Evolutionary conservation across 2,113 vertebrate genomes (phyloP).

Genomic region (Chiloscyllium plagiosum): DNA sequence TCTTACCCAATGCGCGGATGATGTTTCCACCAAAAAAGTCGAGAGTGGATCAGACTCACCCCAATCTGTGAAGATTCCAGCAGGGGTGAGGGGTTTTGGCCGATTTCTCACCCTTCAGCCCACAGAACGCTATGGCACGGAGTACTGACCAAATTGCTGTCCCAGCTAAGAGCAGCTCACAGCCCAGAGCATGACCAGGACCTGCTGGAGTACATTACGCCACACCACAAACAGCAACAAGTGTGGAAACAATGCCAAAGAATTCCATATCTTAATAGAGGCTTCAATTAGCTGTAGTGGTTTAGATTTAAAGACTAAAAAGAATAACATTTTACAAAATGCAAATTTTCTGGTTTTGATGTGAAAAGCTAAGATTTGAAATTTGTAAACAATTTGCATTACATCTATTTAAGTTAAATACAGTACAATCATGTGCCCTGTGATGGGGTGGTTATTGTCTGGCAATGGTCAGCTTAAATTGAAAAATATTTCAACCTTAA

Average conservation of each 20-base stretch:
- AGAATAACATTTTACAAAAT: neutral
- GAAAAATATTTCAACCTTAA: neutral
- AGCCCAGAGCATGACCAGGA: too few species aligned
- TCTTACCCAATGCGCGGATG: neutral
- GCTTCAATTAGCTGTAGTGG: neutral
- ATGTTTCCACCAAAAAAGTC: neutral
- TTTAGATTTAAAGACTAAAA: neutral
- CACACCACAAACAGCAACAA: neutral
- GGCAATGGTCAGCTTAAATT: neutral
- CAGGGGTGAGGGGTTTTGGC: too few species aligned
- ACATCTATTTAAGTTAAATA: neutral
- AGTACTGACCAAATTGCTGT: neutral
- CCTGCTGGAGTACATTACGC: neutral
- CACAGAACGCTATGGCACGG: neutral
- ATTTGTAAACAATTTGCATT: slow-evolving; percentile 6
- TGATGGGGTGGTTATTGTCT: neutral
- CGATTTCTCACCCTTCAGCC: neutral
- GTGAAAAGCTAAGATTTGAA: neutral
- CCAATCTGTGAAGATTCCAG: neutral
- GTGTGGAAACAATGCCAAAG: neutral
- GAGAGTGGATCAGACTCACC: neutral
- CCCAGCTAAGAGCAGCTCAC: neutral
- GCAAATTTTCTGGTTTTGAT: neutral
- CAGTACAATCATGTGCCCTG: neutral
- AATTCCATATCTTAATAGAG: neutral